A percentile compares a stretch with the other conserved stretches of the same genome.
Evolutionary conservation across 2,888 invertebrate species (phyloP).

Genomic region (Dorcus hopei): DNA sequence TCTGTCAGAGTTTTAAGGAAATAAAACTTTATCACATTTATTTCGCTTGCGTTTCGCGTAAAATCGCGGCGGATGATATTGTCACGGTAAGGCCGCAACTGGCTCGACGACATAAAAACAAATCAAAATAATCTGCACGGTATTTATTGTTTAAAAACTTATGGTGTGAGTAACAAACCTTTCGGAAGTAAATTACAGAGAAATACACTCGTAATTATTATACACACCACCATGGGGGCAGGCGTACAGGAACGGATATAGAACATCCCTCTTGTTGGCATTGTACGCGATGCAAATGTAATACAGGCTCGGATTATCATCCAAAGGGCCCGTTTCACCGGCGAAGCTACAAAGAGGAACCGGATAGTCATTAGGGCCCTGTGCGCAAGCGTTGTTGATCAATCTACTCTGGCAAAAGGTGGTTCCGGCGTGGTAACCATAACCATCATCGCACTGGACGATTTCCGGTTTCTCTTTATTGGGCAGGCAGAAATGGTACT

Average conservation of each 20-base stretch:
- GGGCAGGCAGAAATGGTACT: slow-evolving; percentile 5
- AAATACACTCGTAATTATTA: slow-evolving; percentile 8
- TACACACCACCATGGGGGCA: slow-evolving; percentile 23
- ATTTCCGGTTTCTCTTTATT: background rate
- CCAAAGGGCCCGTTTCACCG: background rate
- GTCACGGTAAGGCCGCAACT: too few relatives aligned
- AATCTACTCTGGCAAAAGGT: background rate
- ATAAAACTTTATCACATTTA: too few relatives aligned
- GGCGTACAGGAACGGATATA: slow-evolving; percentile 22
- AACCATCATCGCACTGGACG: background rate
- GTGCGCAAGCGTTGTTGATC: background rate
- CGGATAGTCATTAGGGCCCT: background rate
- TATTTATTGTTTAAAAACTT: too few relatives aligned
- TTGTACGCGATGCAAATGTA: background rate
- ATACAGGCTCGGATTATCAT: background rate
- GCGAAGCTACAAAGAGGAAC: background rate
- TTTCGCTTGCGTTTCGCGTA: too few relatives aligned
- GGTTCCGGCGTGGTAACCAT: background rate
- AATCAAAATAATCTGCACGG: too few relatives aligned
- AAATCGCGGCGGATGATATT: too few relatives aligned
- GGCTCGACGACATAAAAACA: too few relatives aligned
- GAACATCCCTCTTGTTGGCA: background rate
- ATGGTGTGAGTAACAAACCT: too few relatives aligned
- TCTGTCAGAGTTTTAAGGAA: too few relatives aligned
- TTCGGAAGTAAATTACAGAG: too few relatives aligned